Percentiles rank a stretch among this genome's conserved stretches.
phyloP scores from a whole-genome alignment of 2,113 vertebrate genomes.

The Isichthys henryi region DNA sequence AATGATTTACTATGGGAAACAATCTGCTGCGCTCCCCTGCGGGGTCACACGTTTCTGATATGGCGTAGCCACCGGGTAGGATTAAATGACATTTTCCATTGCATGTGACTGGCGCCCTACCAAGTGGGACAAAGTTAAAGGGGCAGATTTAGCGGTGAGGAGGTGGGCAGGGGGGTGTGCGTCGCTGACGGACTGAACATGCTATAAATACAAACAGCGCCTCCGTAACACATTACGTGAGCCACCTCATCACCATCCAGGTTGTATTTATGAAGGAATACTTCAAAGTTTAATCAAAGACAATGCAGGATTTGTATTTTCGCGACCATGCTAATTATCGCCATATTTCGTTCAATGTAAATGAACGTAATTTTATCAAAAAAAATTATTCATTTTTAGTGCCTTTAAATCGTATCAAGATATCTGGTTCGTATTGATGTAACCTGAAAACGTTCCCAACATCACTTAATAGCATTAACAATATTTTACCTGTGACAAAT shows the following conservation, averaged over 20 bases:
- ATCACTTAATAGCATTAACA: not conserved
- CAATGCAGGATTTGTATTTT: not conserved
- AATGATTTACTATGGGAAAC: not conserved
- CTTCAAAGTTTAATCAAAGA: not conserved
- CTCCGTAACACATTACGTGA: constrained; percentile 14
- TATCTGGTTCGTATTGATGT: not conserved
- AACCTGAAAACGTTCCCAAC: not conserved
- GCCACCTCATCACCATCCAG: not conserved
- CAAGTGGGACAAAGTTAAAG: constrained; percentile 68
- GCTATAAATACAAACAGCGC: constrained; percentile 53
- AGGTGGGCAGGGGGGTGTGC: constrained; percentile 41
- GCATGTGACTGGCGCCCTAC: constrained; percentile 53
- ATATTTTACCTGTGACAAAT: not conserved
- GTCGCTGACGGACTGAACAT: constrained; percentile 26
- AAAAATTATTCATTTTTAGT: not conserved
- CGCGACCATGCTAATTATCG: not conserved
- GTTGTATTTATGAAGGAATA: not conserved
- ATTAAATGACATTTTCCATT: constrained; percentile 62
- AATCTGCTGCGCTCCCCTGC: constrained; percentile 3
- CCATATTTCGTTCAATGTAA: not conserved
- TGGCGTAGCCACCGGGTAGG: constrained; percentile 19
- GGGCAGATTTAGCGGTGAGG: constrained; percentile 55
- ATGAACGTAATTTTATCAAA: not conserved
- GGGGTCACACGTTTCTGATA: constrained; percentile 23
- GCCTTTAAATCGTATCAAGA: not conserved